These are phyloP conservation scores for Hedychridium roseum DNA, from an alignment of 2,888 invertebrate genomes.

Conservation along the genomic window DNA sequence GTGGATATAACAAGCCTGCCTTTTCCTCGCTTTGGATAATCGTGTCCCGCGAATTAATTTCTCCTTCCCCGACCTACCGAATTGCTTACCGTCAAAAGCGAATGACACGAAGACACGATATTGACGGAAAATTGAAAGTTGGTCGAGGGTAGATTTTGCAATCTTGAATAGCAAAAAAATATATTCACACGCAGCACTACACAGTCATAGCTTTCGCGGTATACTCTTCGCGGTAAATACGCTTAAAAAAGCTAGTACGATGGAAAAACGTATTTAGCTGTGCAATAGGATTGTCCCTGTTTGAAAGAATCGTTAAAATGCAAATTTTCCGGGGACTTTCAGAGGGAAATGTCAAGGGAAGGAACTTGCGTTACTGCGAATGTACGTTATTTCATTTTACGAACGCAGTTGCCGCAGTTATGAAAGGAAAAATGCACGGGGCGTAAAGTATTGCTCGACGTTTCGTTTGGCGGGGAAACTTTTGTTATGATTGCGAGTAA, in stretches of 20 bases:
- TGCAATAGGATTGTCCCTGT: neutral
- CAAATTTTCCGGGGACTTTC: too few species aligned
- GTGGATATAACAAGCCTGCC: constrained; percentile 29
- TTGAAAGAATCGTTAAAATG: too few species aligned
- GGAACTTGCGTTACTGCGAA: too few species aligned
- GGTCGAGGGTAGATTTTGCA: neutral
- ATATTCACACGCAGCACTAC: neutral
- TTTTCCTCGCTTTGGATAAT: constrained; percentile 24
- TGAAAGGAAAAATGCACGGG: too few species aligned
- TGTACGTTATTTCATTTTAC: too few species aligned
- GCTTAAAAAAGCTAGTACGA: neutral
- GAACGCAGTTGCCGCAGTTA: too few species aligned
- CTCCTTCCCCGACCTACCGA: constrained; percentile 19
- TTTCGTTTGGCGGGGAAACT: too few species aligned
- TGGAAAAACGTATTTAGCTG: neutral
- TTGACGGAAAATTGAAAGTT: constrained; percentile 12
- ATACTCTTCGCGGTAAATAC: neutral
- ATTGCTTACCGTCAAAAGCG: constrained; percentile 17
- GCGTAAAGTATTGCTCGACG: too few species aligned
- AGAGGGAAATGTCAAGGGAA: too few species aligned
- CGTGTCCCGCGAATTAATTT: constrained; percentile 24
- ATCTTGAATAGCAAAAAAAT: neutral
- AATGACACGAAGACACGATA: too few species aligned
- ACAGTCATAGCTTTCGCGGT: neutral
- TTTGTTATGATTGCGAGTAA: too few species aligned